Percentiles rank a stretch among this genome's conserved stretches.
Evolutionary conservation across 2,797 vertebrate genomes (phyloP).

Genomic region (Hippoglossus hippoglossus): DNA sequence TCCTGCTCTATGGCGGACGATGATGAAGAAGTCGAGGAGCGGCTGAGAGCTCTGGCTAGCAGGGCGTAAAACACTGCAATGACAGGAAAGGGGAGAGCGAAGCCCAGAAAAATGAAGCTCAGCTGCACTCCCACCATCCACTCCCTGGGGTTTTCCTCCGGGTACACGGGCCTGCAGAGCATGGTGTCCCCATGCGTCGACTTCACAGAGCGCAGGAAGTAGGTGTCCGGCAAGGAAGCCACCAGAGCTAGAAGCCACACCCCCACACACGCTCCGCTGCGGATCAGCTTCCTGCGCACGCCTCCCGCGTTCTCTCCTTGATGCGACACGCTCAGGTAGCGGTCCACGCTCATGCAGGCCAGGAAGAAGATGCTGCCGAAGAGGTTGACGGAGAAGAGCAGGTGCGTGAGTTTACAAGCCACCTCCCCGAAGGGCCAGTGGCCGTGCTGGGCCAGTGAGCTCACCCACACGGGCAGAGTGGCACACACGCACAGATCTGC

Average conservation of each 20-base stretch:
- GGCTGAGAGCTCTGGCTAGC: constrained; percentile 84
- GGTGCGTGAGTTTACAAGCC: constrained; percentile 93
- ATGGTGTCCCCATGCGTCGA: constrained; percentile 84
- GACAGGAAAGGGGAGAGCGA: constrained; percentile 92
- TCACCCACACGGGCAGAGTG: constrained; percentile 95
- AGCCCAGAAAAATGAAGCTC: constrained; percentile 92
- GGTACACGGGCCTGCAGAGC: constrained; percentile 91
- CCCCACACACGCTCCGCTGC: constrained; percentile 85
- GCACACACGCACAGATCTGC: constrained; percentile 93
- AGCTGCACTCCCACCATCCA: constrained; percentile 96
- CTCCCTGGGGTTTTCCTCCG: constrained; percentile 88
- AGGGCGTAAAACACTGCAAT: constrained; percentile 92
- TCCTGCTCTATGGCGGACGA: constrained; percentile 85
- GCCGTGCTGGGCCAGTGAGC: constrained; percentile 91
- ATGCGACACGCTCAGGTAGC: constrained; percentile 87
- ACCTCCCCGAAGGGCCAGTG: constrained; percentile 95
- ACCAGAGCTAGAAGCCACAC: constrained; percentile 94
- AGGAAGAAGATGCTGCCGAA: constrained; percentile 97
- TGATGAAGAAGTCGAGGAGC: constrained; percentile 79
- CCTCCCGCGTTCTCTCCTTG: constrained; percentile 67
- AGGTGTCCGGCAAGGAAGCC: constrained; percentile 91
- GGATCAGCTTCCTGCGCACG: constrained; percentile 81
- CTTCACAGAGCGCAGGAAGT: constrained; percentile 90
- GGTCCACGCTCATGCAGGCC: constrained; percentile 96
- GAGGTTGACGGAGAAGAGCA: constrained; percentile 95